Conservation (phyloP, 2,888 invertebrate genomes). For the Bibio marci region DNA sequence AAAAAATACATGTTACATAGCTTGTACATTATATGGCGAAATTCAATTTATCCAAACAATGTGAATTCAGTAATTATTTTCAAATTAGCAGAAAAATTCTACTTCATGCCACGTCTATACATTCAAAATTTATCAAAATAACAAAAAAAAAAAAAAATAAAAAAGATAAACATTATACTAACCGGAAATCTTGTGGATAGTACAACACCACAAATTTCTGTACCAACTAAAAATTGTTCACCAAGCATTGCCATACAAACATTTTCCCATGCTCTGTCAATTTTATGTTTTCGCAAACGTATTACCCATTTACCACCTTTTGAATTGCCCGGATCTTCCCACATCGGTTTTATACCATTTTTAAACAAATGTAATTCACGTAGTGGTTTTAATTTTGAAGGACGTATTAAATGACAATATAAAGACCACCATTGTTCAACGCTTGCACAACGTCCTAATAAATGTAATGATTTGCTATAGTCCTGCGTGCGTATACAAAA, state of each 20-base stretch:
- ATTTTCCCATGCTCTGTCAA: conserved; percentile 97
- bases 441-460: conserved; percentile 73
- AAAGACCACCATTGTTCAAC: conserved; percentile 98
- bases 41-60: no score
- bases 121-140: no score
- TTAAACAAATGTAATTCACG: conserved; percentile 95
- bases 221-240: conserved; percentile 97
- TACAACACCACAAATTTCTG: conserved; percentile 96
- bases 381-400: conserved; percentile 77
- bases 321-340: conserved; percentile 95
- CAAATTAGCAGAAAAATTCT: no score
- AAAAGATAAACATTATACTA: no score
- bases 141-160: no score
- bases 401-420: conserved; percentile 81
- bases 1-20: no score
- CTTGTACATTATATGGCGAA: no score
- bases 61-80: no score
- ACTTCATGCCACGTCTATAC: no score
- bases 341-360: conserved; percentile 96
- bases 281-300: conserved; percentile 81
- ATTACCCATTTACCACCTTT: conserved; percentile 98
- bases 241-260: conserved; percentile 95
- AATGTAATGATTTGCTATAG: conserved; percentile 47
- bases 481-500: conserved; percentile 3
- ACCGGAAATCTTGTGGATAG: conserved; percentile 77